Conservation (phyloP, 2,113 vertebrate species). For the Hiodon tergisus region DNA sequence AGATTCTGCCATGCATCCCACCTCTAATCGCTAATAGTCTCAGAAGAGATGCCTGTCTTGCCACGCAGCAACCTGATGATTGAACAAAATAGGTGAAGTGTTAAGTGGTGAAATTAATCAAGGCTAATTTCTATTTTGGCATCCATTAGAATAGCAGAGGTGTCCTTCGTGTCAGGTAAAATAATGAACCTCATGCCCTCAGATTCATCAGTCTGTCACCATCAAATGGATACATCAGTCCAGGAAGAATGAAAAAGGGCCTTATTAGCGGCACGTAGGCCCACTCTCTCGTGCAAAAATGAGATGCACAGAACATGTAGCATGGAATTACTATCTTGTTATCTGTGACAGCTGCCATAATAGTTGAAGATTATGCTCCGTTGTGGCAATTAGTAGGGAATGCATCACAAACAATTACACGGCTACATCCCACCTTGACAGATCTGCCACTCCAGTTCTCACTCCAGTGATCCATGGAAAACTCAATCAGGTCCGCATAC, state of each 20-base stretch:
- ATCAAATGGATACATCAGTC: conserved; percentile 74
- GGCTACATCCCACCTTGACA: conserved; percentile 60
- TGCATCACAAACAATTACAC: conserved; percentile 63
- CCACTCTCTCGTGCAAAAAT: conserved; percentile 61
- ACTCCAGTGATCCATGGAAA: conserved; percentile 58
- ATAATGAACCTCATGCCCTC: conserved; percentile 72
- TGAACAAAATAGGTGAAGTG: conserved; percentile 40
- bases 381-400: conserved; percentile 68
- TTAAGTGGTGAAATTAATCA: conserved; percentile 75
- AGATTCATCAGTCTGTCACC: conserved; percentile 76
- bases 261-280: conserved; percentile 72
- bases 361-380: conserved; percentile 74
- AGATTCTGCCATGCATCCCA: neutral
- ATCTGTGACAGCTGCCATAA: conserved; percentile 72
- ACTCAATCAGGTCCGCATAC: conserved; percentile 55
- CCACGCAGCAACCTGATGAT: conserved; percentile 19
- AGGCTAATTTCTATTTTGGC: conserved; percentile 72
- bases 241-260: conserved; percentile 67
- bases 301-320: conserved; percentile 56
- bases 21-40: conserved; percentile 7
- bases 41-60: conserved; percentile 17
- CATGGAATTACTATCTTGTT: conserved; percentile 53
- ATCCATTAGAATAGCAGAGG: conserved; percentile 74
- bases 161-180: conserved; percentile 73
- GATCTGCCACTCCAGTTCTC: conserved; percentile 51